Percentiles rank a stretch among this genome's conserved stretches.
phyloP scores from a whole-genome alignment of 2,888 invertebrate genomes.

The Slavum lentiscoides region DNA sequence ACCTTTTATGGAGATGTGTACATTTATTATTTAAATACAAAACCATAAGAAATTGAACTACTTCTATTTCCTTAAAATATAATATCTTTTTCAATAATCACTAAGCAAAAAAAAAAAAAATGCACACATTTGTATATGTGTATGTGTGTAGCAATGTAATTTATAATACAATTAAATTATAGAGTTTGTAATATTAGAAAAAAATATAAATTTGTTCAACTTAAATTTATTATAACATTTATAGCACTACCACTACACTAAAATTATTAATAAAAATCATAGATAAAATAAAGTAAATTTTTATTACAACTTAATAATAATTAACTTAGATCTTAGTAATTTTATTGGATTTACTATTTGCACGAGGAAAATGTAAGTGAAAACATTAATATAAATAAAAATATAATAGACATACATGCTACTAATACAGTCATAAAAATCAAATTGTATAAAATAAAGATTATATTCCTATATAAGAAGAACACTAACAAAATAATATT shows the following conservation, averaged over 20 bases:
- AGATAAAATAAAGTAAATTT: not conserved
- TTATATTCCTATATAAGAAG: not conserved
- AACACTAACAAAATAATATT: conserved; percentile 12
- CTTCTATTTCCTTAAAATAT: conserved; percentile 12
- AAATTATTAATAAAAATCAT: conserved; percentile 8
- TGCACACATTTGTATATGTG: not conserved
- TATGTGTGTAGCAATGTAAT: not conserved
- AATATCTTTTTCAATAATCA: not conserved
- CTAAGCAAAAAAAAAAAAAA: not conserved
- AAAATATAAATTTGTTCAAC: conserved; percentile 39
- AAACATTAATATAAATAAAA: not conserved
- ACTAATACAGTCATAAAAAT: not conserved
- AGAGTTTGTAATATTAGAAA: conserved; percentile 14
- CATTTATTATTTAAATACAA: not conserved
- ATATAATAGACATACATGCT: not conserved
- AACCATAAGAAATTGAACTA: not conserved
- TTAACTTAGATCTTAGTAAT: not conserved
- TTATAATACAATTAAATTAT: not conserved
- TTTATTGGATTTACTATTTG: not conserved
- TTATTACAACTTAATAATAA: not conserved
- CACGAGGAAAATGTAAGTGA: not conserved
- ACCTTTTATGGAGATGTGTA: not conserved
- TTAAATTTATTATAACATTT: not conserved
- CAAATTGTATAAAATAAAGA: conserved; percentile 12
- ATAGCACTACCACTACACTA: not conserved